A percentile compares a stretch with the other conserved stretches of the same genome.
Evolutionary conservation across 2,113 vertebrate species (phyloP).

Genomic region (Dascyllus trimaculatus): DNA sequence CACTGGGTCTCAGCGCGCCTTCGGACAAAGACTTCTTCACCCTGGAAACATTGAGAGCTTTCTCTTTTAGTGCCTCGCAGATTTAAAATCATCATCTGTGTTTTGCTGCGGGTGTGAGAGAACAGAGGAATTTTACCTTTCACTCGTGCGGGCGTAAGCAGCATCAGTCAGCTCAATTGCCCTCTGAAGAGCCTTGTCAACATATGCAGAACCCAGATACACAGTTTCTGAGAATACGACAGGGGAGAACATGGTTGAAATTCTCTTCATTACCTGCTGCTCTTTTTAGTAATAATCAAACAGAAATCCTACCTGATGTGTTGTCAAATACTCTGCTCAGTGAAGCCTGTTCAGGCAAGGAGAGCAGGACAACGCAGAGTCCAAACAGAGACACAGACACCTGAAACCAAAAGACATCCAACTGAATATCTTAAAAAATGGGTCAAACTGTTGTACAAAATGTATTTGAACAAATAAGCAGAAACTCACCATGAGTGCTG

Average conservation of each 20-base stretch:
- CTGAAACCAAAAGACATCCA: slow-evolving; percentile 56
- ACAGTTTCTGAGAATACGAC: slow-evolving; percentile 42
- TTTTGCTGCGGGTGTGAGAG: not conserved
- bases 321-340: slow-evolving; percentile 53
- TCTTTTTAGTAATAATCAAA: not conserved
- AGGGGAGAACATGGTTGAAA: not conserved
- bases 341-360: slow-evolving; percentile 57
- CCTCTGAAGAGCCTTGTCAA: slow-evolving; percentile 80
- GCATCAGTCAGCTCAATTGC: slow-evolving; percentile 80
- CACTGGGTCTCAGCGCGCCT: slow-evolving; percentile 82
- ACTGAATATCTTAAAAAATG: not conserved
- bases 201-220: slow-evolving; percentile 74
- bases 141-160: slow-evolving; percentile 80
- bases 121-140: slow-evolving; percentile 72
- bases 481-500: slow-evolving; percentile 70
- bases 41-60: slow-evolving; percentile 57
- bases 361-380: slow-evolving; percentile 63
- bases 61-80: not conserved
- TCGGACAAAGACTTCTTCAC: slow-evolving; percentile 81
- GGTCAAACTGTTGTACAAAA: not conserved
- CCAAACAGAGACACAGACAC: slow-evolving; percentile 62
- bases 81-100: not conserved
- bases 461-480: not conserved
- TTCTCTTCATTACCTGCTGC: too few relatives aligned
- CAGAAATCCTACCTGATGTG: slow-evolving; percentile 46